Evolutionary conservation across 2,113 vertebrate species (phyloP), one percentile per base, ranked within the genome.

Genomic region (Ochotona curzoniae): DNA sequence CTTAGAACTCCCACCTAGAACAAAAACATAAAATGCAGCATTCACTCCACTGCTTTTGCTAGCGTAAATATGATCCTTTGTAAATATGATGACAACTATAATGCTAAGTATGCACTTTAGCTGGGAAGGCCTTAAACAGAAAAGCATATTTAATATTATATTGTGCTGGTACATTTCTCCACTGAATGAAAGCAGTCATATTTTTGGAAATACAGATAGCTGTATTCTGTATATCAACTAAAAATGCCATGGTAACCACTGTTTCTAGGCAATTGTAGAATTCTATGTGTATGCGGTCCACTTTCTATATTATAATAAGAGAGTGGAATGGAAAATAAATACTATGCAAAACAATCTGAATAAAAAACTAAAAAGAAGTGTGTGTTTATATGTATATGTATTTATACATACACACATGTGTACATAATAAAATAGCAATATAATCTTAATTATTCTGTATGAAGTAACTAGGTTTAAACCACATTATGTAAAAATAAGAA

Each of bases 261-360:
- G 97, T 94, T 97, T 18, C 95, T 92, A 96, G 71, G 95, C 96
- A 94, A 96, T 78, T 93, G 94, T 38, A 85, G 95, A 96, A 91
- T 70, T 85, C 54, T 57, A 57, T 57, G 70, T 80, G n/a, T 89
- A 60, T 88, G 44, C 81, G 90, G 85, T 95, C 93, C 92, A 85
- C 47, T 90, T 93, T 89, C 49, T 61, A 83, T 87, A 95, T 71
- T 83, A 83, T 18, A 82, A 82, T n/a, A 79, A 21, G 66, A 76
- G 26, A 92, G 69, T 74, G 28, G 70, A 92, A 25, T 61, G 5
- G 63, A 38, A 86, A 79, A 94, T 61, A 60, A 96, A 89, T 83
- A 64, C 32, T 92, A 74, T 35, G 7, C 70, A 71, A 95, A 70
- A 79, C 12, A 70, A 79, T 9, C 44, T 79, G 26, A 10, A 76